Evolutionary conservation across 2,113 vertebrate species (phyloP).

Genomic region (Dicerorhinus sumatrensis): DNA sequence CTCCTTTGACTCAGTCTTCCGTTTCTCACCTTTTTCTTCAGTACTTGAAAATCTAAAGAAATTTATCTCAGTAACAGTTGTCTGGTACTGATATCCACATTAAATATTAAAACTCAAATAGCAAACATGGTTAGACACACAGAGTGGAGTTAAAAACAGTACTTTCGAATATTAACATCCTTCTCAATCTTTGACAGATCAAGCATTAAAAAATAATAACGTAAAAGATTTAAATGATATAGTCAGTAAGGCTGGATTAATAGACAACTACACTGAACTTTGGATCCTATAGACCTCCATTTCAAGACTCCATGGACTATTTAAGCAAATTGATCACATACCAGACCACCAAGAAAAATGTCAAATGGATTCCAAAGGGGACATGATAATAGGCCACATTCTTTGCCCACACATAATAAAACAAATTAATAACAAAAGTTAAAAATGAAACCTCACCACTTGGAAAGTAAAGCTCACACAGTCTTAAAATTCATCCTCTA

Average conservation of each 20-base stretch:
- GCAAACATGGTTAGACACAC: not conserved
- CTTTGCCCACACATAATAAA: not conserved
- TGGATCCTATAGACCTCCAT: not conserved
- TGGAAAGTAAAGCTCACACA: not conserved
- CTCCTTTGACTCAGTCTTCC: not conserved
- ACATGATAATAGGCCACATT: not conserved
- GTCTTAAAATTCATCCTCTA: not conserved
- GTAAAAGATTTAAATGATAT: not conserved
- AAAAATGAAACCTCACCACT: not conserved
- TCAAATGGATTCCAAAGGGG: not conserved
- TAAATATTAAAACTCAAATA: conserved; percentile 18
- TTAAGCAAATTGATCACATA: not conserved
- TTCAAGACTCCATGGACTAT: not conserved
- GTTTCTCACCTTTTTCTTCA: not conserved
- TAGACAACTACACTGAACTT: not conserved
- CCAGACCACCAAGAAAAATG: not conserved
- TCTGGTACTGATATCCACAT: not conserved
- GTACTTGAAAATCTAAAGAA: not conserved
- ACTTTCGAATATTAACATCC: not conserved
- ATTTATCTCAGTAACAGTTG: not conserved
- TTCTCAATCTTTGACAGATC: not conserved
- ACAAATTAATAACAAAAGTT: not conserved
- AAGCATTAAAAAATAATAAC: not conserved
- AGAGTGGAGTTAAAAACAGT: not conserved
- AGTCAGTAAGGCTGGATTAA: not conserved